Evolutionary conservation across 2,888 invertebrate genomes (phyloP), one percentile per base, ranked within the genome.

Genomic region (Labia minor): DNA sequence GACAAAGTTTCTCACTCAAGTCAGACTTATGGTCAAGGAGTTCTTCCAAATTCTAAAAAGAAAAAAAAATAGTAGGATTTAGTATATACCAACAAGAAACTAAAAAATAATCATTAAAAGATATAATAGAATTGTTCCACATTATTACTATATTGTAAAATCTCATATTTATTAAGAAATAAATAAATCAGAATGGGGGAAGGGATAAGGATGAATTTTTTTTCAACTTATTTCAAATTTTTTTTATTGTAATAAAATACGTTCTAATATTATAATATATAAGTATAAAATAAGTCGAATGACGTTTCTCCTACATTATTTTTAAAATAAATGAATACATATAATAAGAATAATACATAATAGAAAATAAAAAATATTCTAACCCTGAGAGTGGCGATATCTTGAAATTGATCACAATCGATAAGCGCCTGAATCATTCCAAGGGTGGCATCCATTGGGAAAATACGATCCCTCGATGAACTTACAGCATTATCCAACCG

Each of bases 381-480:
- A 76, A 82, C 81, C 77, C 80, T 79, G 70, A 86, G 85, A 73
- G 95, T 95, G 69, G 96, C 95, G 75, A 96, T 92, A 76, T 94
- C 92, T 80, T 95, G 94, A 84, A 96, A 93, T 75, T 94, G 93
- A 80, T 96, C 96, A 81, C 95, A 95, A 80, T 95, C 95, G 78
- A 95, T 92, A 72, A 96, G 83, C 71, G 92, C 89, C 78, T 90
- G 88, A 75, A 95, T 93, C 91, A 94, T 93, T 75, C 88, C 87
- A 73, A 90, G 79, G 71, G 92, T 88, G 74, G 91, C 86, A 73
- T 94, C 93, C 73, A 90, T 83, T 70, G 92, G 88, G 76, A 92
- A 86, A 70, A 86, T 84, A 71, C 91, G 84, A 80, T 92, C 93
- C 67, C 77, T 83, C 65, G 90, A 90, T 74, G 92, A 92, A 74